Conservation (phyloP, 1,140 invertebrate genomes). For the Ruditapes philippinarum region DNA sequence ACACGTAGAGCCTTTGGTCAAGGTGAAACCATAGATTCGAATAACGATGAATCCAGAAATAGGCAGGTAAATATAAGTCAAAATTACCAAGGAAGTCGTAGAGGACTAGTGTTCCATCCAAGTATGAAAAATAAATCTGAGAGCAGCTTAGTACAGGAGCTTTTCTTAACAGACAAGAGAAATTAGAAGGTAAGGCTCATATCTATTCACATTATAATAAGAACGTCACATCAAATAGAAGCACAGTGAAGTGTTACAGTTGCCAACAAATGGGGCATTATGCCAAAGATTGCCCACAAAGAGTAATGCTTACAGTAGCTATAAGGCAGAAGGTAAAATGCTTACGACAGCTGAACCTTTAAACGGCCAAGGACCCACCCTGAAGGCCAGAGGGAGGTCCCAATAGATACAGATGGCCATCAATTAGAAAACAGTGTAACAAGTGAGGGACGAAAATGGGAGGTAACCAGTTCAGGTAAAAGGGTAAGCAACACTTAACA, state of each 20-base stretch:
- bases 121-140: too few species aligned
- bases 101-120: too few species aligned
- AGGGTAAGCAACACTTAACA: neutral
- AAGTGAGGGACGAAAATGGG: neutral
- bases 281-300: constrained; percentile 7
- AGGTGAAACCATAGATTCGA: neutral
- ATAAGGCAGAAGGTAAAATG: neutral
- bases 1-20: neutral
- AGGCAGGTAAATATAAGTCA: neutral
- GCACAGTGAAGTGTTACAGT: too few species aligned
- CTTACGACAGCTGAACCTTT: neutral
- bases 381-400: neutral
- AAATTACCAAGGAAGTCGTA: neutral
- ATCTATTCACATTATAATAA: neutral
- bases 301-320: too few species aligned
- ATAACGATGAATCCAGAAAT: too few species aligned
- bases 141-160: neutral
- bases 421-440: too few species aligned
- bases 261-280: too few species aligned
- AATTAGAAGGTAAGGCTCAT: neutral
- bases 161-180: constrained; percentile 29
- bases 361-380: neutral
- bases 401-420: neutral
- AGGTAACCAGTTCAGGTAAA: too few species aligned
- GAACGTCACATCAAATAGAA: neutral